phyloP scores from a whole-genome alignment of 2,888 invertebrate species.

The Epinotia nisella region DNA sequence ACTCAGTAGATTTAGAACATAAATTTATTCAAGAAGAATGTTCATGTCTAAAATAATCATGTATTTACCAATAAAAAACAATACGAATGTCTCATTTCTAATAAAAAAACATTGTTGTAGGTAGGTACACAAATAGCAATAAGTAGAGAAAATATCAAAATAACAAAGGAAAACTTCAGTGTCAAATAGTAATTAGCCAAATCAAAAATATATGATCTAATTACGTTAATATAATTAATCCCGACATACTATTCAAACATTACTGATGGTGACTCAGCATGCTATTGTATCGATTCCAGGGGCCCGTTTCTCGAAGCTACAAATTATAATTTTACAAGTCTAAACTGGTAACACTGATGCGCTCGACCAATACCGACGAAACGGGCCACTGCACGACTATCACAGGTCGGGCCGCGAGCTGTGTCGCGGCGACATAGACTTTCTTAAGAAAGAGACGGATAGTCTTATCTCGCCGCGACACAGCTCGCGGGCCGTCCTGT shows the following conservation, averaged over 20 bases:
- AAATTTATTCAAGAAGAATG: conserved; percentile 77
- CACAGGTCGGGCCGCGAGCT: no score
- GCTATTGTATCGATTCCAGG: neutral
- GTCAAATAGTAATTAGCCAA: conserved; percentile 50
- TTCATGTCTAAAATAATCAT: conserved; percentile 70
- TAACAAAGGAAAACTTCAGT: conserved; percentile 50
- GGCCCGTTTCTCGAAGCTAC: no score
- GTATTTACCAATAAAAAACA: conserved; percentile 79
- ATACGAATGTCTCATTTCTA: conserved; percentile 60
- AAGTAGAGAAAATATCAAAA: conserved; percentile 40
- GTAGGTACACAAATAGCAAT: conserved; percentile 47
- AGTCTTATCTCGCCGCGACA: no score
- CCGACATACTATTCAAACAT: conserved; percentile 21
- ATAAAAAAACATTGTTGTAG: conserved; percentile 47
- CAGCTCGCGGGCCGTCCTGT: no score
- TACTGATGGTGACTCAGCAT: conserved; percentile 11
- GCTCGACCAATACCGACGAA: no score
- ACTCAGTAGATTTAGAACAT: conserved; percentile 65
- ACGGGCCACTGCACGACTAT: no score
- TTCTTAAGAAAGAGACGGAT: no score
- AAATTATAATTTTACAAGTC: no score
- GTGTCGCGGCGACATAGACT: no score
- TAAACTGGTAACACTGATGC: no score
- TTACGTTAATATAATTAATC: conserved; percentile 17
- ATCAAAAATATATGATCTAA: conserved; percentile 18